These are phyloP conservation scores for Marmota flaviventris DNA, from an alignment of 2,113 vertebrate species.

Conservation along the genomic window DNA sequence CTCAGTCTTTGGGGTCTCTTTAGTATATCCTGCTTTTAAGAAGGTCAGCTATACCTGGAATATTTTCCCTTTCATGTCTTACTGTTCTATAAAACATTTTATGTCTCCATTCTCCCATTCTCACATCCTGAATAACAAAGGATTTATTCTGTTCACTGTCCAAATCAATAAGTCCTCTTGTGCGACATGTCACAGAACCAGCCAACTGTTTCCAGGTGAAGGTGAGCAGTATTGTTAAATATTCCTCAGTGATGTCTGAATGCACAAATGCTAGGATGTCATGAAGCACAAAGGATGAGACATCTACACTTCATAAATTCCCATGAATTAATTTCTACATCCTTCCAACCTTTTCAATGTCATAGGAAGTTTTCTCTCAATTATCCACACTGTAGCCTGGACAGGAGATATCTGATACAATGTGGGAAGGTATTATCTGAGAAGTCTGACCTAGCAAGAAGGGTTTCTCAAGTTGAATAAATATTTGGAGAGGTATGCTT, in stretches of 20 bases:
- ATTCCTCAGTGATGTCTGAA: not conserved
- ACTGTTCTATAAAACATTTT: constrained; percentile 6
- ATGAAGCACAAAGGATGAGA: not conserved
- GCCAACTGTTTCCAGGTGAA: not conserved
- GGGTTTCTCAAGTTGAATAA: constrained; percentile 23
- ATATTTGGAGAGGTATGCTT: constrained; percentile 8
- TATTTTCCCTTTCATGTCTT: constrained; percentile 8
- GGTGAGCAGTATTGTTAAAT: not conserved
- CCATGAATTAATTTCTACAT: constrained; percentile 23
- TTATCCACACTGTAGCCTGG: not conserved
- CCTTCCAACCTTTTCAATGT: not conserved
- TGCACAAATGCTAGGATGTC: not conserved
- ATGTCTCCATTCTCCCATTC: not conserved
- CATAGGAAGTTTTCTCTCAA: not conserved
- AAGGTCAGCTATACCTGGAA: not conserved
- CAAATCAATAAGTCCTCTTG: not conserved
- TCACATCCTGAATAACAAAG: not conserved
- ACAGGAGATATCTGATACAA: not conserved
- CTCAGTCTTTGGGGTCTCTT: not conserved
- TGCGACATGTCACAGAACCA: not conserved
- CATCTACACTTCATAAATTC: not conserved
- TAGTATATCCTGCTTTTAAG: constrained; percentile 37
- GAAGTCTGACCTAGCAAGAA: not conserved
- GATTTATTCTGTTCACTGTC: not conserved
- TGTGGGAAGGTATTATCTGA: not conserved